These are phyloP conservation scores for Phortica magna DNA, from an alignment of 2,888 invertebrate species.

Conservation along the genomic window DNA sequence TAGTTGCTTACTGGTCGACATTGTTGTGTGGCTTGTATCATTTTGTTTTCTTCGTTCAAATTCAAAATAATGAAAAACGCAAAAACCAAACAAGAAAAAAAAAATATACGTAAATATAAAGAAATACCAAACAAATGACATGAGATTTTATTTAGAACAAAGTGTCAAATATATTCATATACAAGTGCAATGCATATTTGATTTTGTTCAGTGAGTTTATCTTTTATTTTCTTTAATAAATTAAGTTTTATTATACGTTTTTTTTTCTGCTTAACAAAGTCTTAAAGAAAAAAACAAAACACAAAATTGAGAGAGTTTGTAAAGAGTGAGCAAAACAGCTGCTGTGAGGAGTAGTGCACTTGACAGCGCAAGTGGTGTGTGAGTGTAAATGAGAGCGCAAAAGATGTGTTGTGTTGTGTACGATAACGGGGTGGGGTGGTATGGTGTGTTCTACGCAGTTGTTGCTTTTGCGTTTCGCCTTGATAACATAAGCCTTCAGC, in stretches of 20 bases:
- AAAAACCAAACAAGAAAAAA: not conserved
- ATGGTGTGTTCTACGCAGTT: no score
- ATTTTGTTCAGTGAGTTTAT: not conserved
- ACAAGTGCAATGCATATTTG: not conserved
- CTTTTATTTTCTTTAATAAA: constrained; percentile 10
- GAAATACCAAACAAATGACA: constrained; percentile 12
- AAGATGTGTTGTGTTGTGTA: no score
- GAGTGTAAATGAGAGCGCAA: no score
- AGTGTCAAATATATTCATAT: not conserved
- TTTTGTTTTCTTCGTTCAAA: constrained; percentile 21
- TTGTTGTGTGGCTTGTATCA: constrained; percentile 24
- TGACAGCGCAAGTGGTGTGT: no score
- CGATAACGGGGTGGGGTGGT: no score
- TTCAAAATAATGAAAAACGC: constrained; percentile 12
- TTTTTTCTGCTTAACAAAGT: not conserved
- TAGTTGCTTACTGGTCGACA: constrained; percentile 7
- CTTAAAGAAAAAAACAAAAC: no score
- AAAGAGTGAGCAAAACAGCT: no score
- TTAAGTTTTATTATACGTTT: no score
- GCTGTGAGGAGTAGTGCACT: no score
- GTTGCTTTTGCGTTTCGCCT: no score
- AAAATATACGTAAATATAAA: constrained; percentile 25
- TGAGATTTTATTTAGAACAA: constrained; percentile 11
- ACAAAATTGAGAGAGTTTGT: no score
- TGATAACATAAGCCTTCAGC: no score